phyloP scores from a whole-genome alignment of 2,113 vertebrate genomes.

The Hoplias malabaricus region DNA sequence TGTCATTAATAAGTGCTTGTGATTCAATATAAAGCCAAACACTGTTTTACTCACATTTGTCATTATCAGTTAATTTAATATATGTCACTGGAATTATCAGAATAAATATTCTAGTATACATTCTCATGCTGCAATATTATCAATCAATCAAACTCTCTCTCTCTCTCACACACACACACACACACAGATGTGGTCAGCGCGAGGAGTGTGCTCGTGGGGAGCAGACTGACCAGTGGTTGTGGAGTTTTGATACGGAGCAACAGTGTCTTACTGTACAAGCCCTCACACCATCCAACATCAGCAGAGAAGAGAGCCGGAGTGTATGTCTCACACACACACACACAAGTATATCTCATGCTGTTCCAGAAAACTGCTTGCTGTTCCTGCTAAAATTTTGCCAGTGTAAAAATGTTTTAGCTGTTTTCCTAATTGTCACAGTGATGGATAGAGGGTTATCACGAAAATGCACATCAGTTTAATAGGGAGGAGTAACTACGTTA shows the following conservation, averaged over 20 bases:
- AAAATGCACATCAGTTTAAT: conserved; percentile 18
- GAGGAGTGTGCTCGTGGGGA: conserved; percentile 79
- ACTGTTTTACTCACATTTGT: too few species aligned
- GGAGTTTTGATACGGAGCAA: conserved; percentile 88
- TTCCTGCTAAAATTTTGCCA: too few species aligned
- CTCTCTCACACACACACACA: background rate
- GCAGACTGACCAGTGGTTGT: conserved; percentile 85
- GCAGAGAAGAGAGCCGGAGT: conserved; percentile 38
- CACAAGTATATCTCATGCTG: background rate
- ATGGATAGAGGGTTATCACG: conserved; percentile 8
- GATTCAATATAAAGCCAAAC: too few species aligned
- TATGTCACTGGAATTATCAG: too few species aligned
- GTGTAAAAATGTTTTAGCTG: too few species aligned
- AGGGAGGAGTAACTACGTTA: conserved; percentile 27
- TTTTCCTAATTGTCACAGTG: background rate
- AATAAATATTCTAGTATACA: too few species aligned
- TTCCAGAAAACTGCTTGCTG: background rate
- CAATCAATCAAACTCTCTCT: too few species aligned
- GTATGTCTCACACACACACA: conserved; percentile 19
- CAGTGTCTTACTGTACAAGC: conserved; percentile 81
- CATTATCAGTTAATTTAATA: too few species aligned
- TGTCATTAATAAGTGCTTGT: too few species aligned
- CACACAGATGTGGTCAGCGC: conserved; percentile 75
- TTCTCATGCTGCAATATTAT: too few species aligned
- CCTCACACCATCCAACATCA: conserved; percentile 88